A percentile compares a stretch with the other conserved stretches of the same genome.
Evolutionary conservation across 2,113 vertebrate genomes (phyloP).

Genomic region (Pteropus alecto): DNA sequence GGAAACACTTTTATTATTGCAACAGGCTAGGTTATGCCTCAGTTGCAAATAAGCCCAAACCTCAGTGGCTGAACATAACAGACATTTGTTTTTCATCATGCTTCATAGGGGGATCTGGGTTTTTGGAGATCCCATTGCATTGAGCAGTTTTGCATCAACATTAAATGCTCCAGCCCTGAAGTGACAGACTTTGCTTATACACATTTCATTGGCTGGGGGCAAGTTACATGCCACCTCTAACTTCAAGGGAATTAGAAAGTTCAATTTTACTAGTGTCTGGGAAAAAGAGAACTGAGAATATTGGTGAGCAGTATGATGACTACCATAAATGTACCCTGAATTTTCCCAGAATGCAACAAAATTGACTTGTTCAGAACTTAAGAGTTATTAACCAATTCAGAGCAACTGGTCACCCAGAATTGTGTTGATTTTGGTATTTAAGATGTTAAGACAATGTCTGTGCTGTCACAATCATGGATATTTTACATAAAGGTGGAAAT

Average conservation of each 20-base stretch:
- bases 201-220: background rate
- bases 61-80: background rate
- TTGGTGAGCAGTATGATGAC: background rate
- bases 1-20: background rate
- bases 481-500: background rate
- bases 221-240: background rate
- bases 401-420: background rate
- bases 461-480: background rate
- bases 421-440: background rate
- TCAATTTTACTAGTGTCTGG: background rate
- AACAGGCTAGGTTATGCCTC: no score
- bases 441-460: background rate
- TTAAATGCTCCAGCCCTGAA: background rate
- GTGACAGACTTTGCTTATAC: background rate
- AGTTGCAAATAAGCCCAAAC: no score
- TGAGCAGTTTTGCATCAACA: background rate
- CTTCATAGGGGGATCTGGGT: background rate
- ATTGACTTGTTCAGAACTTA: background rate
- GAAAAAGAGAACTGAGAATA: background rate
- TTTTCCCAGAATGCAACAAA: background rate
- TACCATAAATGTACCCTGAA: background rate
- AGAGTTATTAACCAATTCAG: background rate
- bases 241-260: background rate
- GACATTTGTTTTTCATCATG: background rate
- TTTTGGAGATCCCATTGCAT: background rate